These are phyloP conservation scores for Maconellicoccus hirsutus DNA, from an alignment of 1,140 invertebrate genomes.

Conservation along the genomic window DNA sequence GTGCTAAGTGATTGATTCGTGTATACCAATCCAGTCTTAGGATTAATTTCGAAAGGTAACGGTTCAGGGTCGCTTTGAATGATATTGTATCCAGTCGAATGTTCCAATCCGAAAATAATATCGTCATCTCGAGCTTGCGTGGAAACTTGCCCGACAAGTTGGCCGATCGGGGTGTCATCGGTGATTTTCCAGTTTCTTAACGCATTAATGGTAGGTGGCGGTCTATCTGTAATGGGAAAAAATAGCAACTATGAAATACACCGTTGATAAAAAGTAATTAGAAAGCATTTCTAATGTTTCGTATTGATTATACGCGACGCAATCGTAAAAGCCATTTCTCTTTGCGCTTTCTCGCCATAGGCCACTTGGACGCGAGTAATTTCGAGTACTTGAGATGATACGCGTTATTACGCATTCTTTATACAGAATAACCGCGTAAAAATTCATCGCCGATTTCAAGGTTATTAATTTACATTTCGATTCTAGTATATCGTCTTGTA, in stretches of 20 bases:
- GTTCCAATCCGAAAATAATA: conserved; percentile 49
- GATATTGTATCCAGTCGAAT: conserved; percentile 33
- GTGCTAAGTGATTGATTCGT: conserved; percentile 54
- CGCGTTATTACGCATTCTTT: too few species aligned
- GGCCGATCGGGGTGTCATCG: conserved; percentile 50
- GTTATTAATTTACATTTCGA: too few species aligned
- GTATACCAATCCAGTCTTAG: conserved; percentile 51
- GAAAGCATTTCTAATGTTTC: too few species aligned
- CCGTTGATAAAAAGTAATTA: too few species aligned
- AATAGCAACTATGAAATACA: background rate
- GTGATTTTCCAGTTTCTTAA: conserved; percentile 52
- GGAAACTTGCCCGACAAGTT: conserved; percentile 45
- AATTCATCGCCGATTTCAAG: too few species aligned
- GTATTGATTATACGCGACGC: too few species aligned
- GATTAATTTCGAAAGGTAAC: conserved; percentile 55
- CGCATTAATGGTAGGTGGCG: conserved; percentile 39
- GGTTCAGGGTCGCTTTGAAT: conserved; percentile 34
- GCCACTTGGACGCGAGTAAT: too few species aligned
- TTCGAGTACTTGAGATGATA: too few species aligned
- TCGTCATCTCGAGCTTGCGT: conserved; percentile 51
- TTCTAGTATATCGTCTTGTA: too few species aligned
- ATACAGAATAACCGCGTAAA: too few species aligned
- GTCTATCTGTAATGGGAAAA: background rate
- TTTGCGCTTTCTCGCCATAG: too few species aligned
- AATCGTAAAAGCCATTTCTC: too few species aligned